Evolutionary conservation across 2,888 invertebrate species (phyloP).

Genomic region (Perithous albicinctus): DNA sequence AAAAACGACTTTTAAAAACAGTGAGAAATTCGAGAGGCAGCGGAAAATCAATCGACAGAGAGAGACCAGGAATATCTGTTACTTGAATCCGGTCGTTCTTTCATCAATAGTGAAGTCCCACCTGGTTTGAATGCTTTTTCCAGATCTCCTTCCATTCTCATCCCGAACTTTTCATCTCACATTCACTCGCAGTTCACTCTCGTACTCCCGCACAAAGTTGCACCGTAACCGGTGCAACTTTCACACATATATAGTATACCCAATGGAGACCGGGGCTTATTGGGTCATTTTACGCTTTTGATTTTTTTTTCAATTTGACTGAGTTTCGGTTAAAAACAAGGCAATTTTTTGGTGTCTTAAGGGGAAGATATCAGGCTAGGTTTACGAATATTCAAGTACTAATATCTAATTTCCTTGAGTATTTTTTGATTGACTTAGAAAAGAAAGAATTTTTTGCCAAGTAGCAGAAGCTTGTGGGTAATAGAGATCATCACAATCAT

Average conservation of each 20-base stretch:
- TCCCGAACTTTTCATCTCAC: constrained; percentile 5
- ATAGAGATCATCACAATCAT: no score
- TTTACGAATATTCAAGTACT: no score
- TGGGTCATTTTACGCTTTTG: no score
- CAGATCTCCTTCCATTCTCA: constrained; percentile 9
- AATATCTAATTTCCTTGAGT: no score
- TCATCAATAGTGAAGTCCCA: neutral
- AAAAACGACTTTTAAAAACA: neutral
- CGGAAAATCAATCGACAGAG: constrained; percentile 12
- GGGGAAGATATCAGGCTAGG: no score
- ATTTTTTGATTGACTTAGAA: no score
- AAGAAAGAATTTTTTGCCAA: no score
- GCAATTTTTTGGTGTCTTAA: no score
- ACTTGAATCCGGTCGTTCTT: constrained; percentile 13
- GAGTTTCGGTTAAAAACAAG: no score
- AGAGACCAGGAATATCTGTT: constrained; percentile 9
- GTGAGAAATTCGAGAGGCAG: neutral
- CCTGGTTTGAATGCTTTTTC: constrained; percentile 10
- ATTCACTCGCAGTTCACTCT: neutral
- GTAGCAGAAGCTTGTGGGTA: no score
- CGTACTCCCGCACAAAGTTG: neutral
- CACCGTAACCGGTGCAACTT: constrained; percentile 8
- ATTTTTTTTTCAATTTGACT: no score
- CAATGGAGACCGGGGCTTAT: no score
- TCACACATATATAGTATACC: neutral